These are phyloP conservation scores for Callaeas wilsoni DNA, from an alignment of 2,113 vertebrate genomes.

Conservation along the genomic window DNA sequence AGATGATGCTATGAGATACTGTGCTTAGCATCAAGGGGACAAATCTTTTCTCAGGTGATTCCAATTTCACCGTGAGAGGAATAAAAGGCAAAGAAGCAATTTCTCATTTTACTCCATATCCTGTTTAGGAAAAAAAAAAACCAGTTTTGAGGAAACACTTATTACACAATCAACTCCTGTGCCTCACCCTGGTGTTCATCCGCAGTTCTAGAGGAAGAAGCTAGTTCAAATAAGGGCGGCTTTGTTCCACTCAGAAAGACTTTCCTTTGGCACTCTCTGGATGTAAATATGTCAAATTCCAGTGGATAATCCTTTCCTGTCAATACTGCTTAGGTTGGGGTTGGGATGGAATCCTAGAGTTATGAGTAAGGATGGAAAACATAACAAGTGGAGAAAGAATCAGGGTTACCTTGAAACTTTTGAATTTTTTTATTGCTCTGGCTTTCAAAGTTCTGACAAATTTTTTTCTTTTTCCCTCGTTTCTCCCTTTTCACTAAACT, in stretches of 20 bases:
- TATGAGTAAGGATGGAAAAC: constrained; percentile 53
- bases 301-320: constrained; percentile 52
- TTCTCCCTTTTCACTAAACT: not conserved
- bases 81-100: not conserved
- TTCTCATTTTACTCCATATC: not conserved
- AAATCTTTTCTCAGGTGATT: not conserved
- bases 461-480: not conserved
- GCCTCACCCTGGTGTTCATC: not conserved
- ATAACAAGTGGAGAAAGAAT: constrained; percentile 14
- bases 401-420: constrained; percentile 1
- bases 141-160: not conserved
- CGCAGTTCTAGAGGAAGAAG: not conserved
- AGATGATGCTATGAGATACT: not conserved
- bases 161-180: not conserved
- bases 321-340: not conserved
- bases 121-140: not conserved
- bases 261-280: constrained; percentile 9
- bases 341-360: constrained; percentile 24
- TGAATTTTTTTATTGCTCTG: not conserved
- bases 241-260: constrained; percentile 17
- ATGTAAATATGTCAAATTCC: constrained; percentile 57
- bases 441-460: not conserved
- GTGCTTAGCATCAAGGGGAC: not conserved
- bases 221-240: not conserved
- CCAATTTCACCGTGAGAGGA: not conserved